Evolutionary conservation across 2,888 invertebrate species (phyloP), one percentile per base, ranked within the genome.

Genomic region (Hyposoter didymator): DNA sequence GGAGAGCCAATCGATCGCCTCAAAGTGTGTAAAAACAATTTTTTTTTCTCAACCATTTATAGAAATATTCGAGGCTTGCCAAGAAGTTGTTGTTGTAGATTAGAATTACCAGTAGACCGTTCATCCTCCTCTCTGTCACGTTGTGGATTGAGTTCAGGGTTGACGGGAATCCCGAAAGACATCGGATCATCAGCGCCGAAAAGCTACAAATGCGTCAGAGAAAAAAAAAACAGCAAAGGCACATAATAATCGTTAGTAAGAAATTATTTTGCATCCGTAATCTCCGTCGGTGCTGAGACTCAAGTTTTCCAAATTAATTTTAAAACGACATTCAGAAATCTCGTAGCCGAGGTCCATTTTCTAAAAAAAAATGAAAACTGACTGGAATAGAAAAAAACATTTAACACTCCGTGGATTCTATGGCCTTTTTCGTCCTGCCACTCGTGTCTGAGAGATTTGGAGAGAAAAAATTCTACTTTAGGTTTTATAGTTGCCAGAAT

Each of bases 121-220:
- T 92, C 91, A 3, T 92, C 90, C 2, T 90, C 90, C n/a, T 92
- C 92, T 75, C 89, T 91, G 5, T 91, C 92, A 66, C 85, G 88
- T 78, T 90, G 89, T 17, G 92, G 92, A 87, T 93, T 90, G 19
- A 94, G 89, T 82, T 94, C 94, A 7, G 93, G 91, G 85, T 93
- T 92, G 39, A 94, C 88, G 1, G 94, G 94, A 74, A 94, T 91
- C 45, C 93, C 94, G 84, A 93, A 94, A 39, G 94, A 91, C 91
- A 94, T 91, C 32, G 94, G 93, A 89, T 95, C 94, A 49, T 94
- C 94, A 0, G 91, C 90, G 78, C 92, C 93, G 87, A 94, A 94
- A 1, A 94, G 89, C 94, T 94, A 88, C 19, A 90, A 89, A 86
- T 52, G 83, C 17, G 49, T 32, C 5, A 81, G 17, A 45, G 66